A percentile compares a stretch with the other conserved stretches of the same genome.
phyloP scores from a whole-genome alignment of 2,888 invertebrate species.

The Chesias legatella region DNA sequence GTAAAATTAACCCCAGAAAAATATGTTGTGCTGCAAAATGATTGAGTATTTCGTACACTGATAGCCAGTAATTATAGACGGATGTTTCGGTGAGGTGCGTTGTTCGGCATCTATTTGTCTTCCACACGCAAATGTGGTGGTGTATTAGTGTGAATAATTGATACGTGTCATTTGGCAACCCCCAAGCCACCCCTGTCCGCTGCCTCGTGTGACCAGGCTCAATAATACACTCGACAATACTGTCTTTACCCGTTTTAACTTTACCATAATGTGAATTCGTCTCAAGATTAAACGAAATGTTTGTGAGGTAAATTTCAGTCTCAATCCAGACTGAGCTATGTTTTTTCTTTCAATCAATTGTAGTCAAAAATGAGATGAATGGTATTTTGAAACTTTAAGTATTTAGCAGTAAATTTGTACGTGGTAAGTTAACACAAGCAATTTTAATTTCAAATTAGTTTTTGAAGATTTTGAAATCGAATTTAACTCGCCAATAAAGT shows the following conservation, averaged over 20 bases:
- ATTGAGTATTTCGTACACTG: constrained; percentile 42
- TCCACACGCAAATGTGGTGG: constrained; percentile 77
- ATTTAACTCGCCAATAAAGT: too few species aligned
- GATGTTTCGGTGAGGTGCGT: constrained; percentile 58
- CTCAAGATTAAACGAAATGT: neutral
- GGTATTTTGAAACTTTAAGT: too few species aligned
- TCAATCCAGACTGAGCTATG: too few species aligned
- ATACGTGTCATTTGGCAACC: constrained; percentile 79
- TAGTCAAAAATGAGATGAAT: too few species aligned
- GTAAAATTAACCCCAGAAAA: too few species aligned
- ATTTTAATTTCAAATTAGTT: too few species aligned
- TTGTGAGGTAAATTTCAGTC: too few species aligned
- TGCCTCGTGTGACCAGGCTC: constrained; percentile 33
- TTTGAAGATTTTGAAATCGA: too few species aligned
- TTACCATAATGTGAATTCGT: neutral
- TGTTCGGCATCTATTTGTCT: constrained; percentile 72
- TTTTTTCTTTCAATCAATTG: too few species aligned
- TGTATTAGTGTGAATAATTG: constrained; percentile 78
- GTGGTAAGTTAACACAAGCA: too few species aligned
- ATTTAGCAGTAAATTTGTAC: too few species aligned
- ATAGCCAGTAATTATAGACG: constrained; percentile 60
- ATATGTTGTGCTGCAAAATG: too few species aligned
- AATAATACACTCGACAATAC: constrained; percentile 35
- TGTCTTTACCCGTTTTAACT: constrained; percentile 30
- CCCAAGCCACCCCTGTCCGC: constrained; percentile 39